A percentile compares a stretch with the other conserved stretches of the same genome.
These are phyloP conservation scores for Selene dorsalis DNA, from an alignment of 2,797 vertebrate species.

Conservation along the genomic window DNA sequence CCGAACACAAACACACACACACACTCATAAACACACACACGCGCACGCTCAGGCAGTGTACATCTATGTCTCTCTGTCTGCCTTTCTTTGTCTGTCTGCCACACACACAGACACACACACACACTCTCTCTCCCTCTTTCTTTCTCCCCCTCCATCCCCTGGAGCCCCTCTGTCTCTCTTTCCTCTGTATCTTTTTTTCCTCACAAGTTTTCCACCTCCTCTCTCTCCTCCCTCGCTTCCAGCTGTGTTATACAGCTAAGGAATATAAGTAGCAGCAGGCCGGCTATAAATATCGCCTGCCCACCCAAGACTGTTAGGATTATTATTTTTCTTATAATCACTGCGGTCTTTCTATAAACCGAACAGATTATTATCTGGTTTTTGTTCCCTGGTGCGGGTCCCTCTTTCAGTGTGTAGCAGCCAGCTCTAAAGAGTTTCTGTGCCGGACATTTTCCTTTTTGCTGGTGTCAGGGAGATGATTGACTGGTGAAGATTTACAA, in stretches of 20 bases:
- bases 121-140: conserved; percentile 17
- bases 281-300: conserved; percentile 80
- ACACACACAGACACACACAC: conserved; percentile 50
- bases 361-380: conserved; percentile 78
- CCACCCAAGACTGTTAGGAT: conserved; percentile 84
- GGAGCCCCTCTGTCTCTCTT: conserved; percentile 55
- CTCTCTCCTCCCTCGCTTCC: conserved; percentile 69
- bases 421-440: conserved; percentile 6
- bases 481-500: conserved; percentile 30
- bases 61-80: conserved; percentile 27
- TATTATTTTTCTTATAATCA: conserved; percentile 84
- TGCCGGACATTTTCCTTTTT: conserved; percentile 20
- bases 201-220: conserved; percentile 64
- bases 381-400: conserved; percentile 57
- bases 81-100: conserved; percentile 51
- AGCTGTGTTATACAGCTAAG: conserved; percentile 77
- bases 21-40: conserved; percentile 15
- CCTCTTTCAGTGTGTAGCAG: conserved; percentile 35
- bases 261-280: conserved; percentile 78
- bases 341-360: conserved; percentile 75
- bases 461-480: conserved; percentile 16
- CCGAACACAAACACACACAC: conserved; percentile 57
- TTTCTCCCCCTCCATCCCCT: conserved; percentile 29
- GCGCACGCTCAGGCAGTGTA: not conserved
- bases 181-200: conserved; percentile 51